phyloP scores from a whole-genome alignment of 2,113 vertebrate species.

The Perca schrenkii region DNA sequence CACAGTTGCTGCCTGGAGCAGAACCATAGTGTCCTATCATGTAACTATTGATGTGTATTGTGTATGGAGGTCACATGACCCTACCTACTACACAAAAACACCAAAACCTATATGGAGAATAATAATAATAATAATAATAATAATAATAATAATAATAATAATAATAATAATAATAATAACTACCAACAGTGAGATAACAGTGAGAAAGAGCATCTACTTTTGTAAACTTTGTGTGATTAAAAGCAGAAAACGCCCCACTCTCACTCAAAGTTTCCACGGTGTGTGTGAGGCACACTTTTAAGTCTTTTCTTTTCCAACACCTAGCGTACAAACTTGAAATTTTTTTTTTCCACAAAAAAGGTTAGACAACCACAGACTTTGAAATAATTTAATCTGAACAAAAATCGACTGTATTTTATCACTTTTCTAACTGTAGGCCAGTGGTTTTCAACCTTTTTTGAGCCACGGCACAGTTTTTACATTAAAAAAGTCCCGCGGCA shows the following conservation, averaged over 20 bases:
- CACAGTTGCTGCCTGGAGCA: neutral
- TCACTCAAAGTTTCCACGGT: neutral
- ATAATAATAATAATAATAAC: too few relatives aligned
- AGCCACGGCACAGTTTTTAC: too few relatives aligned
- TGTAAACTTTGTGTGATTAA: neutral
- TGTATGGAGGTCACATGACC: neutral
- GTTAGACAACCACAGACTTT: neutral
- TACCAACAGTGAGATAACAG: neutral
- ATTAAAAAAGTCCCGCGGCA: too few relatives aligned
- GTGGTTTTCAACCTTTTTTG: too few relatives aligned
- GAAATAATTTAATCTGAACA: neutral
- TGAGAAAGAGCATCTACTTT: neutral
- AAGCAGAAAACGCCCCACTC: neutral
- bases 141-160: neutral
- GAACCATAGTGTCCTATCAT: neutral
- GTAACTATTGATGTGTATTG: neutral
- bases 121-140: neutral
- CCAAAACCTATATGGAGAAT: neutral
- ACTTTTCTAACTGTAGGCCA: neutral
- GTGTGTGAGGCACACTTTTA: neutral
- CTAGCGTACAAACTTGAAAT: too few relatives aligned
- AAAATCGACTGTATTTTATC: neutral
- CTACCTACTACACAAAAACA: neutral
- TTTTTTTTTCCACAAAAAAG: neutral
- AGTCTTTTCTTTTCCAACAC: neutral